Evolutionary conservation across 2,888 invertebrate species (phyloP).

Genomic region (Eustalomyia histrio): DNA sequence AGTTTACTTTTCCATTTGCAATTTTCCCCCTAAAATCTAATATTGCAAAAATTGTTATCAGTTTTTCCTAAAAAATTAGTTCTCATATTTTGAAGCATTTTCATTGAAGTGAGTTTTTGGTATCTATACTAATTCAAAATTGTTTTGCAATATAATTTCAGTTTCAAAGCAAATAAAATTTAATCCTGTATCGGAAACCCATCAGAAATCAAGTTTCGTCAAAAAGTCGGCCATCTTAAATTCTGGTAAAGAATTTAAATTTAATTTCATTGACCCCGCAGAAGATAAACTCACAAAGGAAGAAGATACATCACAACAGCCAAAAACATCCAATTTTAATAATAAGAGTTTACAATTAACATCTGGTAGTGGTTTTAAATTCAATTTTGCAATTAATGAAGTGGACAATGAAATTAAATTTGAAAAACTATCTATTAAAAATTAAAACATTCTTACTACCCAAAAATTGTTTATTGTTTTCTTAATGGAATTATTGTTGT

Average conservation of each 20-base stretch:
- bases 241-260: constrained; percentile 82
- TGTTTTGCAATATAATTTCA: constrained; percentile 53
- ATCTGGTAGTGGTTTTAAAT: constrained; percentile 83
- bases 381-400: constrained; percentile 82
- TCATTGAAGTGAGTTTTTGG: no score
- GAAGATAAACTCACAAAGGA: constrained; percentile 1
- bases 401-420: constrained; percentile 70
- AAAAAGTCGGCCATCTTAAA: constrained; percentile 83
- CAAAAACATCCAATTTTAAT: constrained; percentile 63
- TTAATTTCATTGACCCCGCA: constrained; percentile 80
- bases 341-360: constrained; percentile 69
- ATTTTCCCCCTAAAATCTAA: no score
- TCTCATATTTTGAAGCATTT: no score
- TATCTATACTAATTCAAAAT: no score
- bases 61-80: no score
- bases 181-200: constrained; percentile 79
- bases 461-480: constrained; percentile 16
- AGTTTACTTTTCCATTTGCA: no score
- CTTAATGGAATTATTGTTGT: background rate
- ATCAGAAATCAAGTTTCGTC: constrained; percentile 84
- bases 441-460: constrained; percentile 5
- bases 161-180: constrained; percentile 80
- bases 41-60: no score
- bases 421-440: constrained; percentile 69
- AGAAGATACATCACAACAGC: background rate